Percentiles rank a stretch among this genome's conserved stretches.
Conservation (phyloP, 30 jellyfish, hydroid and myxozoan genomes). For the Hydra vulgaris region DNA sequence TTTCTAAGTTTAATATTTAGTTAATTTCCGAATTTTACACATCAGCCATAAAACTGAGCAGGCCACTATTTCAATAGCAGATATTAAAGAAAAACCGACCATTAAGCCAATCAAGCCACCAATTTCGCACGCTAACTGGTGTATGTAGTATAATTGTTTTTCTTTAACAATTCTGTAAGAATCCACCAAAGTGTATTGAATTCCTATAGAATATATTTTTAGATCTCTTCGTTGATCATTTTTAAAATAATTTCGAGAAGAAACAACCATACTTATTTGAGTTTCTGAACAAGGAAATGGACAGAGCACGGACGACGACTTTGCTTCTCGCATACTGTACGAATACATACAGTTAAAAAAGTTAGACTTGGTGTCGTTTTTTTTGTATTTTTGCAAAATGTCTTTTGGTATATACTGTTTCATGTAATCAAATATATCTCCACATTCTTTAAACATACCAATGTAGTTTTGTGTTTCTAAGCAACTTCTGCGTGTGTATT, state of each 20-base stretch:
- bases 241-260: constrained; percentile 3
- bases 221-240: background rate
- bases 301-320: background rate
- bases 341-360: background rate
- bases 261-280: background rate
- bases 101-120: constrained; percentile 31
- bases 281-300: constrained; percentile 25
- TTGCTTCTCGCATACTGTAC: constrained; percentile 1
- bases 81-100: constrained; percentile 18
- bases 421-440: constrained; percentile 16
- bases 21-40: background rate
- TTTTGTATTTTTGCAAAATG: constrained; percentile 5
- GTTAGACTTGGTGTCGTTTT: background rate
- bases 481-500: constrained; percentile 14
- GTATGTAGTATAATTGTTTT: background rate
- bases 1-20: no score
- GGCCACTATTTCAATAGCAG: constrained; percentile 19
- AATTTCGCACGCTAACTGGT: constrained; percentile 22
- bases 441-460: constrained; percentile 19
- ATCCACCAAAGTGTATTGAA: constrained; percentile 19
- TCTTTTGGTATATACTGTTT: constrained; percentile 26
- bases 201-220: background rate
- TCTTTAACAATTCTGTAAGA: constrained; percentile 23
- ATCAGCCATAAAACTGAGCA: constrained; percentile 5
- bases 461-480: constrained; percentile 21